Conservation (phyloP, 2,888 invertebrate genomes). For the Pterostichus madidus region DNA sequence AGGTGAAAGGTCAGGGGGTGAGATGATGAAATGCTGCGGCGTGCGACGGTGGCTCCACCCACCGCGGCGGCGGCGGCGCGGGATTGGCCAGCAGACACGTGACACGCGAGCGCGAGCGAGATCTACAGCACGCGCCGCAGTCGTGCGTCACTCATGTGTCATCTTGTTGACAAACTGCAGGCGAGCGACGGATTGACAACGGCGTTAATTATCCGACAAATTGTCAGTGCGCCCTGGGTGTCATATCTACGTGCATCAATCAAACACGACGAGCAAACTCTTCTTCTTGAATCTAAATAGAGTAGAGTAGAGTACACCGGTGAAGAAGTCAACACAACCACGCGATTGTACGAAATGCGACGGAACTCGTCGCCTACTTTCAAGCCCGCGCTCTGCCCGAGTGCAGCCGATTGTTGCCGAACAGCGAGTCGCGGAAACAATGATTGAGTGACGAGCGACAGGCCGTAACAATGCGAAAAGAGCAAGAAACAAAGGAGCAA, state of each 20-base stretch:
- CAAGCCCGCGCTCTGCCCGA: conserved; percentile 55
- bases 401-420: conserved; percentile 58
- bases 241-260: conserved; percentile 41
- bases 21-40: conserved; percentile 13
- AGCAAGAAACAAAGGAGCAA: conserved; percentile 43
- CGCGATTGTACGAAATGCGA: conserved; percentile 58
- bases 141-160: conserved; percentile 56
- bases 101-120: conserved; percentile 31
- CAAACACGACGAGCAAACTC: neutral
- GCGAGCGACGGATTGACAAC: conserved; percentile 60
- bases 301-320: neutral
- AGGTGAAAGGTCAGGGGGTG: conserved; percentile 47
- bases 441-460: conserved; percentile 57
- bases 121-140: conserved; percentile 27
- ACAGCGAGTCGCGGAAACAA: conserved; percentile 35
- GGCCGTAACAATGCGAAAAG: conserved; percentile 27
- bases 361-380: conserved; percentile 51
- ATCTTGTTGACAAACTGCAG: conserved; percentile 63
- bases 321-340: conserved; percentile 51
- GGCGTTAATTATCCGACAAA: conserved; percentile 62
- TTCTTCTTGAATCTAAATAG: neutral
- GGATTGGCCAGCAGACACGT: conserved; percentile 51
- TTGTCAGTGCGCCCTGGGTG: conserved; percentile 47
- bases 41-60: conserved; percentile 45
- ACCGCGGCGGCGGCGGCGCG: conserved; percentile 15